Conservation (phyloP, 2,113 vertebrate species). For the Muntiacus reevesi region DNA sequence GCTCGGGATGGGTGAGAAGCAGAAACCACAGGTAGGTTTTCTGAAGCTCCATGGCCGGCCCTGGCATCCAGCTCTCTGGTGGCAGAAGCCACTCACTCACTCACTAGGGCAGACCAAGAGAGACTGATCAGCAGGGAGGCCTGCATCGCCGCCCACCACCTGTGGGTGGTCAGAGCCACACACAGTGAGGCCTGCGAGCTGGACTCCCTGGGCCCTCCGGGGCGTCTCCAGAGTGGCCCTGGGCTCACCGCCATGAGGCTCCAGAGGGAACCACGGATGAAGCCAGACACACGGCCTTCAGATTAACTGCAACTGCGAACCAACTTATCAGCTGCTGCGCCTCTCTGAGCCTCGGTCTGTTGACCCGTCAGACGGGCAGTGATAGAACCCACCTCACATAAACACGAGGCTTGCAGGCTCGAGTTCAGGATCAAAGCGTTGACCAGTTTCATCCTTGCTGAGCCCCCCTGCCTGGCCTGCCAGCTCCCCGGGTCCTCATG, state of each 20-base stretch:
- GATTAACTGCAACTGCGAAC: fast-evolving
- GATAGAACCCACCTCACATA: fast-evolving
- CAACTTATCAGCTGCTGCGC: fast-evolving
- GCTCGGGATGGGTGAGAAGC: no score
- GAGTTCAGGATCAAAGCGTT: fast-evolving
- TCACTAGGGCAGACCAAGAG: background rate
- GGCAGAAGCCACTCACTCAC: background rate
- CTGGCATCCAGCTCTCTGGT: fast-evolving
- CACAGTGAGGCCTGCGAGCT: fast-evolving
- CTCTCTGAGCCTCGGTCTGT: background rate
- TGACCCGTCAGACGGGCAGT: background rate
- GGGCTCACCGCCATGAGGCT: fast-evolving
- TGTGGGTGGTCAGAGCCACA: background rate
- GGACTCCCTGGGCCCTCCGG: fast-evolving
- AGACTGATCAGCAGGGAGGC: fast-evolving
- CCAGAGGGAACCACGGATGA: no score
- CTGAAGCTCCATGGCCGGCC: no score
- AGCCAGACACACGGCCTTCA: fast-evolving
- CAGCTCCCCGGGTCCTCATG: fast-evolving
- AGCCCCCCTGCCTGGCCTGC: background rate
- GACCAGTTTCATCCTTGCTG: fast-evolving
- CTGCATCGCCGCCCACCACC: fast-evolving
- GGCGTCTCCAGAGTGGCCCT: fast-evolving
- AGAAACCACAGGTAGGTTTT: fast-evolving
- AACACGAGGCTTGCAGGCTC: fast-evolving